Base-by-base conservation (phyloP, 2,797 vertebrate species). In the Phaenicophaeus curvirostris region DNA sequence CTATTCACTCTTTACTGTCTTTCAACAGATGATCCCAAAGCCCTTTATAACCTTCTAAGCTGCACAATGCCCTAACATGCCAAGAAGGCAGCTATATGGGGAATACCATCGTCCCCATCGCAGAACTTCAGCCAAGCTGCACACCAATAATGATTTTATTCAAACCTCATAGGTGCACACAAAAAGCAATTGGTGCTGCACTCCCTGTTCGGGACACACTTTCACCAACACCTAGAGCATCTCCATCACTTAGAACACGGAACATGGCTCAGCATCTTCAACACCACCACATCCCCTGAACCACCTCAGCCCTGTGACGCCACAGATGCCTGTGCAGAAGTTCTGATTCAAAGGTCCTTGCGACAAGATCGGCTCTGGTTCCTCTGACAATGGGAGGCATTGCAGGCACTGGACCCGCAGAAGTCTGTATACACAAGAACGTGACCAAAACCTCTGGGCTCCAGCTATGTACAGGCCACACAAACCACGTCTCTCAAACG, bases 241-340 rank as follows among this genome's bases (percentile, higher is more conserved):
- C 28, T 25, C 54, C 50, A 42, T 5, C 67, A 11, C 62, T 6
- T 3, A 30, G 18, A 78, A 5, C n/a, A 8, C n/a, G 16, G 35
- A 39, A 9, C 0, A 1, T 6, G 51, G 50, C 51, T 87, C 75
- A 76, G 74, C 73, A 54, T 4, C 67, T 27, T 58, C 73, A 62
- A 5, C 51, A 23, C 3, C 69, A 21, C 39, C 14, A 3, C 0
- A 0, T 27, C 6, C 68, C 59, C 59, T 20, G 39, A 44, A 28
- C 23, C 37, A 76, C 13, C 33, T 42, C 33, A 9, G 24, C 15
- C 39, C 21, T 0, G 1, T 17, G 39, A 35, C 35, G 59, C 25
- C 1, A 3, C 31, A 54, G 44, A 3, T 5, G 20, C 44, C 51
- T 14, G 11, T 5, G n/a, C 28, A 54, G 23, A 41, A 73, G 35